Percentiles rank a stretch among this genome's conserved stretches.
Conservation (phyloP, 2,797 vertebrate genomes). For the Molothrus aeneus region DNA sequence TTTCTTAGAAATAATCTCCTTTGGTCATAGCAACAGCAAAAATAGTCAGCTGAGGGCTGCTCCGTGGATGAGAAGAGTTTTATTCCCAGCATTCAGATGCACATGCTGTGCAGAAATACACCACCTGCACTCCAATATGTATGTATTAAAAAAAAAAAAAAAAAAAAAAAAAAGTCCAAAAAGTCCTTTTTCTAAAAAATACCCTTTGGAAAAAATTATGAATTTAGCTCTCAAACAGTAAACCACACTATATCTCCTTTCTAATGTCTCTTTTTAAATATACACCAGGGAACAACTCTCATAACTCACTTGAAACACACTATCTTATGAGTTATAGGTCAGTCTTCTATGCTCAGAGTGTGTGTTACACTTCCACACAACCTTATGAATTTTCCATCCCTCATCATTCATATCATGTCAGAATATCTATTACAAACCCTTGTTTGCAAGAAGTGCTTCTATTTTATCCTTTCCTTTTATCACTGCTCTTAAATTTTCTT, state of each 20-base stretch:
- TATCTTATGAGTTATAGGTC: constrained; percentile 35
- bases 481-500: constrained; percentile 51
- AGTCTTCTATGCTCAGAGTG: background rate
- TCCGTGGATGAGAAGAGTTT: background rate
- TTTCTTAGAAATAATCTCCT: background rate
- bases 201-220: constrained; percentile 10
- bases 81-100: background rate
- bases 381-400: constrained; percentile 58
- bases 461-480: constrained; percentile 49
- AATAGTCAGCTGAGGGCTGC: background rate
- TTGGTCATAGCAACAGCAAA: background rate
- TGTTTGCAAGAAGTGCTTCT: constrained; percentile 35
- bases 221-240: constrained; percentile 24
- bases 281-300: constrained; percentile 10
- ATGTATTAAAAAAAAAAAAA: background rate
- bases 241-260: background rate
- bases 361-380: constrained; percentile 22
- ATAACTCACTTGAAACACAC: constrained; percentile 17
- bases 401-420: constrained; percentile 24
- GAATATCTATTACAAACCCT: constrained; percentile 53
- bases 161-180: background rate
- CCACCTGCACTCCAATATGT: background rate
- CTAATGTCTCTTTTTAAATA: constrained; percentile 46
- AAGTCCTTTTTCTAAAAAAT: background rate
- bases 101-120: background rate